Percentiles rank a stretch among this genome's conserved stretches.
These are phyloP conservation scores for Catharus bicknelli DNA, from an alignment of 2,113 vertebrate species.

Conservation along the genomic window DNA sequence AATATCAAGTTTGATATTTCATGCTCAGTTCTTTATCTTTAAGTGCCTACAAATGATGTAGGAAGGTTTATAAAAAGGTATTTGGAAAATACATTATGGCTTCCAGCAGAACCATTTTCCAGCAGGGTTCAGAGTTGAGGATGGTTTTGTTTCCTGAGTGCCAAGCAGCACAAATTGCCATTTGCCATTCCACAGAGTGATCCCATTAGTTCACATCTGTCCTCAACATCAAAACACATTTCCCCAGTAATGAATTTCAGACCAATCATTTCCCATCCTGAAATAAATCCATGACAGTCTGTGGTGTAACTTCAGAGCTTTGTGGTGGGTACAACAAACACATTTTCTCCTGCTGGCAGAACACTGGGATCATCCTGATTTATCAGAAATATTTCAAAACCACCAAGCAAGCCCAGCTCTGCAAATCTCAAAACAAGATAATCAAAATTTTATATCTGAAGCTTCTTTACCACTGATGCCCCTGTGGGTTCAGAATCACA, in stretches of 20 bases:
- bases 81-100: neutral
- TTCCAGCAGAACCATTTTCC: neutral
- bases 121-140: slow-evolving; percentile 5
- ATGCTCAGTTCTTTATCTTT: neutral
- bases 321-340: slow-evolving; percentile 20
- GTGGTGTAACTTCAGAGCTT: slow-evolving; percentile 4
- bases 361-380: neutral
- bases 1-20: neutral
- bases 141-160: slow-evolving; percentile 11
- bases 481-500: neutral
- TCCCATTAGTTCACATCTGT: slow-evolving; percentile 51
- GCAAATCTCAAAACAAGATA: neutral
- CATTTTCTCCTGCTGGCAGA: slow-evolving; percentile 15
- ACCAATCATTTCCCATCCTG: slow-evolving; percentile 44
- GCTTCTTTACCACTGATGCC: neutral
- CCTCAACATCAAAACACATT: slow-evolving; percentile 12
- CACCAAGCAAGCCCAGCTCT: slow-evolving; percentile 18
- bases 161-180: neutral
- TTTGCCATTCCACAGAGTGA: slow-evolving; percentile 1
- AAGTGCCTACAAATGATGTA: neutral
- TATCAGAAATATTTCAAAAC: slow-evolving; percentile 28
- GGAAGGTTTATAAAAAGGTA: neutral
- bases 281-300: slow-evolving; percentile 21
- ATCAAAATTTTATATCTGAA: neutral
- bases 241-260: slow-evolving; percentile 58